Conservation (phyloP, 2,888 invertebrate species). For the Agelastica alni region DNA sequence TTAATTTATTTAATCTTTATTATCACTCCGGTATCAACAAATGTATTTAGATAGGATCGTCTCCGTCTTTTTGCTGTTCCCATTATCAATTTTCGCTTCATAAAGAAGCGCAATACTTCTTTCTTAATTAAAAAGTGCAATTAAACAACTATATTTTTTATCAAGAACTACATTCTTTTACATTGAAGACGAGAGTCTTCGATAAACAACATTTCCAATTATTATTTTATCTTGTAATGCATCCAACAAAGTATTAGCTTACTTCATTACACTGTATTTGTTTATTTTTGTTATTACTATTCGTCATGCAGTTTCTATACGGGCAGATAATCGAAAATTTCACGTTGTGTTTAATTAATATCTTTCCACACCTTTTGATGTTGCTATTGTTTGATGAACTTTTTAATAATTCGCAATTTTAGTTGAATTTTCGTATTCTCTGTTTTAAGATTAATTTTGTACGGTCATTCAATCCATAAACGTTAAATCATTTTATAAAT, state of each 20-base stretch:
- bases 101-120: conserved; percentile 3
- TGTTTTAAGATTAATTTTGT: no score
- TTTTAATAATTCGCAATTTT: no score
- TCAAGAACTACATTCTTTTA: conserved; percentile 13
- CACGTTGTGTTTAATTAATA: background rate
- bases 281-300: conserved; percentile 2
- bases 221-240: conserved; percentile 15
- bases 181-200: conserved; percentile 2
- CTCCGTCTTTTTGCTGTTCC: background rate
- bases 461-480: no score
- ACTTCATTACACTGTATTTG: conserved; percentile 2
- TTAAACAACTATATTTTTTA: conserved; percentile 16
- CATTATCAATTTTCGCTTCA: conserved; percentile 8
- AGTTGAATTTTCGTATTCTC: no score
- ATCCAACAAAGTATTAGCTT: conserved; percentile 5
- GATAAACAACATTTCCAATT: conserved; percentile 17
- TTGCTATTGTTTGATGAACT: no score
- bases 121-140: conserved; percentile 18
- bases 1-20: background rate
- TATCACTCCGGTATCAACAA: background rate
- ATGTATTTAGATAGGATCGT: background rate
- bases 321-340: background rate
- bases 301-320: background rate
- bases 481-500: no score
- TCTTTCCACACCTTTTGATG: no score